phyloP scores from a whole-genome alignment of 1,140 invertebrate species.

The Dinothrombium tinctorium region DNA sequence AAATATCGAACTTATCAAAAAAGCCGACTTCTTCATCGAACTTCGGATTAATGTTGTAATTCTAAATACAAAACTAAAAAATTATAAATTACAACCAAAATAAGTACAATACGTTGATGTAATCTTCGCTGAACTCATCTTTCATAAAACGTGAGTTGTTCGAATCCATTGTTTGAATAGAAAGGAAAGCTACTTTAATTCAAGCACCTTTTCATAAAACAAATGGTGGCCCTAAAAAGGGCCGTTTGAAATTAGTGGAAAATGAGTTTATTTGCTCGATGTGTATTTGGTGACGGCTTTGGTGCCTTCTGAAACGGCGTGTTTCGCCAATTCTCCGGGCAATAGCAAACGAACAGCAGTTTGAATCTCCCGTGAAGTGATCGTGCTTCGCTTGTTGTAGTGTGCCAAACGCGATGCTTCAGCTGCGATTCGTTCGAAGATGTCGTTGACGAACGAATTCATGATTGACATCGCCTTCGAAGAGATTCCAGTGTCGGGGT shows the following conservation, averaged over 20 bases:
- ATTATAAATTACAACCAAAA: no score
- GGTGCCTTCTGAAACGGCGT: slow-evolving; percentile 32
- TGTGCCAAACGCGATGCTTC: slow-evolving; percentile 40
- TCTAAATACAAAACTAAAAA: no score
- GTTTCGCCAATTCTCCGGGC: slow-evolving; percentile 35
- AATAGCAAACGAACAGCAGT: slow-evolving; percentile 33
- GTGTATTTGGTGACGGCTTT: slow-evolving; percentile 34
- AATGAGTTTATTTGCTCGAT: slow-evolving; percentile 24
- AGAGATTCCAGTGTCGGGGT: slow-evolving; percentile 27
- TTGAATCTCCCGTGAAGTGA: slow-evolving; percentile 34
- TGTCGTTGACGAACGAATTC: slow-evolving; percentile 28
- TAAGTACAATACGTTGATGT: no score
- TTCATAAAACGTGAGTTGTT: no score
- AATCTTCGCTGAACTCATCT: no score
- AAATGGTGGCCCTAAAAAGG: slow-evolving; percentile 3
- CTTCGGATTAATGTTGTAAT: no score
- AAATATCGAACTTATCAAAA: no score
- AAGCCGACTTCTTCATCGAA: no score
- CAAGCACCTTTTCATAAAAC: not conserved
- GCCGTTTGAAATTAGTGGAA: not conserved
- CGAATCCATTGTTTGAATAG: no score
- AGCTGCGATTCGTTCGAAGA: slow-evolving; percentile 30
- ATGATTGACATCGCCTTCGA: slow-evolving; percentile 30
- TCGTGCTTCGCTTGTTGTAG: slow-evolving; percentile 39
- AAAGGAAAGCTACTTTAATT: no score